A percentile compares a stretch with the other conserved stretches of the same genome.
phyloP scores from a whole-genome alignment of 2,888 invertebrate genomes.

The Tethea ocularis region DNA sequence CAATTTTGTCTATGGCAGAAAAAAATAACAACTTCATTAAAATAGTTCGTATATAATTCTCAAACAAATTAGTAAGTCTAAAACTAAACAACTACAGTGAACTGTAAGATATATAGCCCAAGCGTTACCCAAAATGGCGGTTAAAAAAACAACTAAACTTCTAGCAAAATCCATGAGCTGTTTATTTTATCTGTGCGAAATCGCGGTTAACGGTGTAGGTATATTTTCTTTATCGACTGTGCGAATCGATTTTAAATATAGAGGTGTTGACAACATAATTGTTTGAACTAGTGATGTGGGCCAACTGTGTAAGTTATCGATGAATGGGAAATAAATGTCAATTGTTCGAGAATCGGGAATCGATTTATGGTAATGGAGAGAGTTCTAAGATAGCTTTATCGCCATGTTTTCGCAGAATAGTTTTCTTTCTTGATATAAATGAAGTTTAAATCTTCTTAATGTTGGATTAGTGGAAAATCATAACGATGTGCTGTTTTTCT shows the following conservation, averaged over 20 bases:
- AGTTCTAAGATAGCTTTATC: not conserved
- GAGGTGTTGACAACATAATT: conserved; percentile 41
- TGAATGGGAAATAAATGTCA: not conserved
- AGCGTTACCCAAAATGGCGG: not conserved
- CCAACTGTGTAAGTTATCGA: conserved; percentile 25
- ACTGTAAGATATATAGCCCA: not conserved
- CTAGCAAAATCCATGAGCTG: not conserved
- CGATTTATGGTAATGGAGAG: not conserved
- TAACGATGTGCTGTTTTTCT: too few species aligned
- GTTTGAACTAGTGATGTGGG: conserved; percentile 24
- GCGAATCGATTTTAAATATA: conserved; percentile 40
- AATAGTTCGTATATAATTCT: not conserved
- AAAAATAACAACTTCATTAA: not conserved
- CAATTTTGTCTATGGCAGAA: not conserved
- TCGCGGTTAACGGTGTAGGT: conserved; percentile 16
- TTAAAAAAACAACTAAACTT: conserved; percentile 1
- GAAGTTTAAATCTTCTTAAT: not conserved
- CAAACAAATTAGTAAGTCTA: not conserved
- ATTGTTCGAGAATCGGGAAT: not conserved
- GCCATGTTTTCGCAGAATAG: not conserved
- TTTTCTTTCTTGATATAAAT: not conserved
- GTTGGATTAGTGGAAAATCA: too few species aligned
- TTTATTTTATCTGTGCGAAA: conserved; percentile 5
- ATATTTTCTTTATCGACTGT: conserved; percentile 26
- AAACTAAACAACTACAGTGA: not conserved